Evolutionary conservation across 64 coral and sea anemone species (phyloP), one percentile per base, ranked within the genome.

Genomic region (Porites australiensis): DNA sequence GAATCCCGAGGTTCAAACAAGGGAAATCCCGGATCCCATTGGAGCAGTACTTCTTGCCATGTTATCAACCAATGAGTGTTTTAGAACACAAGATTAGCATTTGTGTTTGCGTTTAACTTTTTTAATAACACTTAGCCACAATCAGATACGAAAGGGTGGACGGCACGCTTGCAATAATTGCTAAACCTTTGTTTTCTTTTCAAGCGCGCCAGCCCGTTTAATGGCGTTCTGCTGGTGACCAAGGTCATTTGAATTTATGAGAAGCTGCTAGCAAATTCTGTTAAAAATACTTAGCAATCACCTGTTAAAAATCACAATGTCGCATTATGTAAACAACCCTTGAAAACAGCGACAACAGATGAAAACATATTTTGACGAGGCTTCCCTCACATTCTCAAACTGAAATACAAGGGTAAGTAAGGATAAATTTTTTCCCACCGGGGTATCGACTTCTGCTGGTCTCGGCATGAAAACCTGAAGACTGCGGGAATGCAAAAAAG

Each of bases 281-380:
- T 70, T 8, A 21, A 8, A 70, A 23, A n/a, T 9, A 70, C 21
- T 70, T 23, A 21, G 52, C 27, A 37, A 37, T 37, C 27, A 80
- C 77, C 77, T 80, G 77, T 44, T 22, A 16, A 0, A 80, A 60
- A 80, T 64, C 13, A 64, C 20, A 78, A 53, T 43, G 21, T 44
- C 77, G 3, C 14, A 13, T 80, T 80, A 62, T 61, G 77, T 61
- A 80, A 80, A 80, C 54, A 80, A 37, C 23, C 21, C 4, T 14
- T 57, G 4, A 21, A 60, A 80, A 61, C 21, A 61, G 53, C 44
- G 77, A 9, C 55, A 60, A 27, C 27, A 37, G 27, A 37, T 37
- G 27, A 60, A 15, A 60, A 80, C 44, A 43, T 7, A 80, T 78
- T 78, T 54, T 13, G 55, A 44, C 57, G 21, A 60, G n/a, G 44